Conservation (phyloP, 2,888 invertebrate species). For the Rhingia rostrata region DNA sequence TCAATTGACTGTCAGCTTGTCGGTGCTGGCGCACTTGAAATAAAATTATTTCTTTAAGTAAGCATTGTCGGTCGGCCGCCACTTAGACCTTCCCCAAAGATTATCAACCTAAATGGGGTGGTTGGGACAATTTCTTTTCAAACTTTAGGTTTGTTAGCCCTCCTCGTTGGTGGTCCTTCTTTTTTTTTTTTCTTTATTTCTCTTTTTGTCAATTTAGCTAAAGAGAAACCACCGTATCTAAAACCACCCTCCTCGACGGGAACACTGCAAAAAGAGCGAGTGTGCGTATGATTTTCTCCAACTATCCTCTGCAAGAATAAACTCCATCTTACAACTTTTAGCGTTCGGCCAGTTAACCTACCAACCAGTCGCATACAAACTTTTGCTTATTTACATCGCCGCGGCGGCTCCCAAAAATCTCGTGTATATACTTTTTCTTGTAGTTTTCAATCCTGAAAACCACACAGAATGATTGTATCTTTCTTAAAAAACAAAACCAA, state of each 20-base stretch:
- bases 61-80: background rate
- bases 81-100: conserved; percentile 17
- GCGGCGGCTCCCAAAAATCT: conserved; percentile 48
- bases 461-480: background rate
- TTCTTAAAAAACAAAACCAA: background rate
- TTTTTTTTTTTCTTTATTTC: background rate
- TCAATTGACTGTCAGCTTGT: background rate
- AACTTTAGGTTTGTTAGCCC: too few relatives aligned
- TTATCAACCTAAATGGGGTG: conserved; percentile 1
- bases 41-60: background rate
- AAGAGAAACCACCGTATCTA: too few relatives aligned
- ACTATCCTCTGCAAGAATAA: conserved; percentile 3
- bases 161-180: background rate
- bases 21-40: background rate
- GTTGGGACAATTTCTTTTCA: too few relatives aligned
- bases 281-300: conserved; percentile 31
- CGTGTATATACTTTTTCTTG: conserved; percentile 21
- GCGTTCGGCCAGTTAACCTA: conserved; percentile 43
- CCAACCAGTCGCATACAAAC: conserved; percentile 63
- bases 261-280: conserved; percentile 32
- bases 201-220: background rate
- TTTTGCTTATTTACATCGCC: conserved; percentile 66
- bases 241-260: background rate
- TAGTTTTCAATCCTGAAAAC: background rate
- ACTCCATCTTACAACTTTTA: conserved; percentile 25